These are phyloP conservation scores for Rotaria macrura DNA, from an alignment of 2,888 invertebrate genomes.

Conservation along the genomic window DNA sequence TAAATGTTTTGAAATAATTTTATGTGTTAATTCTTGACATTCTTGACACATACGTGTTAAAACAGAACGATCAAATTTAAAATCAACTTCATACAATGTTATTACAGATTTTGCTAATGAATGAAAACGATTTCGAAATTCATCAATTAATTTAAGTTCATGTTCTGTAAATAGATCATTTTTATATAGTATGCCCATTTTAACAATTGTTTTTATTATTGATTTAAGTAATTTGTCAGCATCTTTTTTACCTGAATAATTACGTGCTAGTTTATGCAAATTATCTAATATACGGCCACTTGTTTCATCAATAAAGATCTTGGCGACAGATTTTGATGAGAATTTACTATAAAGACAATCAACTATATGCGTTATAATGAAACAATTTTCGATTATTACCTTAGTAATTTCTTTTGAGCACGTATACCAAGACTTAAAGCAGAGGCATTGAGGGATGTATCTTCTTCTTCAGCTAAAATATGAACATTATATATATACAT, in stretches of 20 bases:
- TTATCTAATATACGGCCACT: conserved; percentile 80
- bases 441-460: not conserved
- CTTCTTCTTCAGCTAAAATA: conserved; percentile 8
- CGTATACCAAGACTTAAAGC: not conserved
- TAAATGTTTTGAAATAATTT: conserved; percentile 66
- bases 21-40: conserved; percentile 64
- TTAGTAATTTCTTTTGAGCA: not conserved
- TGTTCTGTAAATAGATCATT: conserved; percentile 70
- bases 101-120: conserved; percentile 78
- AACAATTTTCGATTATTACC: not conserved
- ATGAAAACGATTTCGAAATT: conserved; percentile 57
- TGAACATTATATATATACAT: too few relatives aligned
- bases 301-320: conserved; percentile 79
- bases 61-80: conserved; percentile 60
- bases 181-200: conserved; percentile 61
- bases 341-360: conserved; percentile 56
- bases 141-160: conserved; percentile 59
- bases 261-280: conserved; percentile 67
- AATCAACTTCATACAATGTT: conserved; percentile 54
- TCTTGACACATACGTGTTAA: conserved; percentile 65
- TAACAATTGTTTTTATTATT: conserved; percentile 87
- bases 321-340: conserved; percentile 73
- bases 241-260: conserved; percentile 68
- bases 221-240: conserved; percentile 89
- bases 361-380: not conserved